Evolutionary conservation across 2,113 vertebrate genomes (phyloP), one percentile per base, ranked within the genome.

Genomic region (Rhodinocichla rosea): DNA sequence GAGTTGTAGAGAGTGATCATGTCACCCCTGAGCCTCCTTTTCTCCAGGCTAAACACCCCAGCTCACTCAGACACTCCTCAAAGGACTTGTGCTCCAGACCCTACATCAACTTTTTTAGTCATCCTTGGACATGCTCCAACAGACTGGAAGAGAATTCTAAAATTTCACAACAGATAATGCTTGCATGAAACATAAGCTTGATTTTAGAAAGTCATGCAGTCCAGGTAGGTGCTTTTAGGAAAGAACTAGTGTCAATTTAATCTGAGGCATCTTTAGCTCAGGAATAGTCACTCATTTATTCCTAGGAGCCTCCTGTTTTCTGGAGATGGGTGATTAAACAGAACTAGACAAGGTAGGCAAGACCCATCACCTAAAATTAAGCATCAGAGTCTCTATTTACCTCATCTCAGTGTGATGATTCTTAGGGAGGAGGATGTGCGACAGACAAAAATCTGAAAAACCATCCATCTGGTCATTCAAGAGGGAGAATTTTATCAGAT

Each of bases 1-100:
- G 2, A 24, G 8, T 2, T 45, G n/a, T 13, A 24, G 47, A 20
- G 30, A 39, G 23, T 1, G 2, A 24, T 33, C 8, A 45, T 3
- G 15, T 60, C 15, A 17, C 5, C 8, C 12, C 39, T 22, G 27
- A 53, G 10, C 18, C 45, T 69, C 47, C 12, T 53, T 47, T 53
- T 26, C 40, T 39, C 23, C 30, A 20, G 15, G n/a, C 7, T 47
- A 30, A 49, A 62, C 7, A 2, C 5, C 7, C 28, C 55, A 62
- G 7, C 13, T 62, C 1, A 20, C 13, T 39, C n/a, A 62, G 24
- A 3, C 19, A 24, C 8, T 70, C 13, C 28, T 53, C 30, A 39
- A 4, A 52, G 28, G 8, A 28, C 10, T 45, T 78, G 19, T 39
- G 23, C 39, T 78, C 39, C 30, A 55, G 3, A 62, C 13, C 9